Base-by-base conservation (phyloP, 1,140 invertebrate species). In the Leucophenga varia region DNA sequence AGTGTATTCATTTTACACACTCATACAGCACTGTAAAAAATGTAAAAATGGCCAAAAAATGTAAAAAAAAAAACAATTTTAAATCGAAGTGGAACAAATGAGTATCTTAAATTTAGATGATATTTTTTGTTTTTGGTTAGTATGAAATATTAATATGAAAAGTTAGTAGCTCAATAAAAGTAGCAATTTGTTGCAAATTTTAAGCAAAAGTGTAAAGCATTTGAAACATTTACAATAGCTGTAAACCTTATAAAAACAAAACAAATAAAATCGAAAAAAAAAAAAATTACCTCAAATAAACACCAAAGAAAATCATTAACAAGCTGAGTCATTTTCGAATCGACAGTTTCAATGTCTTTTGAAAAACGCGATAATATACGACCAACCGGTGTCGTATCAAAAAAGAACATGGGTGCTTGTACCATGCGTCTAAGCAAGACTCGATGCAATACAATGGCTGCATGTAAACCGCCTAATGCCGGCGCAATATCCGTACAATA, bases 341-440 rank as follows among this genome's bases (percentile, higher is more conserved):
- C 89, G 77, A 91, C 73, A 48, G 86, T 79, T 55, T 85, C 82
- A 48, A 84, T 67, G 65, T 89, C 87, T 85, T 91, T 93, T 67
- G 88, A 86, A 79, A 95, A 93, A 71, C 91, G 84, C 72, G 91
- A 86, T 58, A 95, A 80, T 59, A 95, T 86, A 72, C 93, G 82
- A 76, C 93, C 93, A 54, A 83, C 73, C 34, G 93, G 93, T 52
- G 91, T 95, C 57, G 86, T 87, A 77, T 95, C 92, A 79, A 89
- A 95, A 81, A 94, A 93, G 76, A 79, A 77, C 77, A 89, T 79
- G 50, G 87, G 87, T 42, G 85, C 81, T 67, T 83, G 83, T 67
- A 96, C 76, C 64, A 96, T 80, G 63, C 84, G 84, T 40, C 73
- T 61, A 68, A 97, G 80, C 76, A 96, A 84, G 48, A 81, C 65